Base-by-base conservation (phyloP, 2,888 invertebrate genomes). In the Agrenia bidenticulata region DNA sequence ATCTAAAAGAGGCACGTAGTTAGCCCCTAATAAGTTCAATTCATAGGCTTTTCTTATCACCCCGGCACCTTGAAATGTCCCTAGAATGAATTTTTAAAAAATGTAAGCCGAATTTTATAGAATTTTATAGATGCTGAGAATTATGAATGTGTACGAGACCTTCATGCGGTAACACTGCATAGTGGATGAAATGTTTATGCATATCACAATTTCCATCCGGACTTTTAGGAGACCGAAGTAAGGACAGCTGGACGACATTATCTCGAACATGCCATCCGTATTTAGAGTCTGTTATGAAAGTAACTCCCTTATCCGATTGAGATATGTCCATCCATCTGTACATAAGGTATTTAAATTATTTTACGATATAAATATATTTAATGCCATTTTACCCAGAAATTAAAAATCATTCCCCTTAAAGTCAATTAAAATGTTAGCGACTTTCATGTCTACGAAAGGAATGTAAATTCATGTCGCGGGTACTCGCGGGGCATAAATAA, bases 141-240 rank as follows among this genome's bases (percentile, higher is more conserved):
- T n/a, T n/a, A n/a, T n/a, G n/a, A n/a, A 7, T 39, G 39, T 11
- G 7, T 39, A 11, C 15, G 15, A 11, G 15, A 45, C 45, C 45
- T 71, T 64, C 67, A 75, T 81, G 81, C 1, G 82, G 82, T 78
- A 81, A 80, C 19, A 82, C 61, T 17, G 81, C 82, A 75, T 83
- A 83, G 19, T 79, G 77, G 73, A 83, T 81, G 13, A 72, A 72
- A 68, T 83, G 83, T 53, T 79, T 79, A 41, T 78, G 76, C 80
- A 82, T 83, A 74, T 83, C 83, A 23, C 82, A 81, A 11, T 77
- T 77, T 2, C 77, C 77, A 76, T 83, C 83, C 2, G 83, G 83
- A 17, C 79, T 77, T 74, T 83, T 83, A 0, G 83, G 80, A 0
- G 83, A 79, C 15, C 82, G 76, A 58, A 83, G 76, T 62, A 82